These are phyloP conservation scores for Bimastos eiseni DNA, from an alignment of 2,888 invertebrate species.

Conservation along the genomic window DNA sequence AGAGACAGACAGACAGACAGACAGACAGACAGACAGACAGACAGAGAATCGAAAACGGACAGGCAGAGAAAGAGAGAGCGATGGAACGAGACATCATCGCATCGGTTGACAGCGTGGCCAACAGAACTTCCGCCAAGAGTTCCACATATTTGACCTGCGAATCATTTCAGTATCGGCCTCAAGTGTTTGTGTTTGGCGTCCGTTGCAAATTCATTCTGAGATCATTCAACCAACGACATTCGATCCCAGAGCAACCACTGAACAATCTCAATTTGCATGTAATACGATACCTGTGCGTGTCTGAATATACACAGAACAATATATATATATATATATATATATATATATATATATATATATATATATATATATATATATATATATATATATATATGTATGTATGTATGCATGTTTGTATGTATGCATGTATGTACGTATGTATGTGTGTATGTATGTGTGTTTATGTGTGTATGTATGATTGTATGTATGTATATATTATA, in stretches of 20 bases:
- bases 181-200: neutral
- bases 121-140: neutral
- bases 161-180: neutral
- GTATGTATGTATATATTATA: too few species aligned
- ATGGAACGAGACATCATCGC: neutral
- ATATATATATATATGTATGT: too few species aligned
- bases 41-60: neutral
- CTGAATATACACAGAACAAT: neutral
- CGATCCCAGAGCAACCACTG: neutral
- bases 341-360: too few species aligned
- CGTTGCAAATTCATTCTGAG: neutral
- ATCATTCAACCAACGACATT: neutral
- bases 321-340: too few species aligned
- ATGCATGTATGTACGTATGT: too few species aligned
- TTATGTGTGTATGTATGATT: too few species aligned
- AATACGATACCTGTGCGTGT: neutral
- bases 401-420: too few species aligned
- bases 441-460: too few species aligned
- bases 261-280: slow-evolving; percentile 4
- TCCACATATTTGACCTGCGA: neutral
- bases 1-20: neutral
- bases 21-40: neutral
- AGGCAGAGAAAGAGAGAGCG: neutral
- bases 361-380: too few species aligned
- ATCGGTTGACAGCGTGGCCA: neutral